Base-by-base conservation (phyloP, 1,140 invertebrate species). In the Phortica variegata region DNA sequence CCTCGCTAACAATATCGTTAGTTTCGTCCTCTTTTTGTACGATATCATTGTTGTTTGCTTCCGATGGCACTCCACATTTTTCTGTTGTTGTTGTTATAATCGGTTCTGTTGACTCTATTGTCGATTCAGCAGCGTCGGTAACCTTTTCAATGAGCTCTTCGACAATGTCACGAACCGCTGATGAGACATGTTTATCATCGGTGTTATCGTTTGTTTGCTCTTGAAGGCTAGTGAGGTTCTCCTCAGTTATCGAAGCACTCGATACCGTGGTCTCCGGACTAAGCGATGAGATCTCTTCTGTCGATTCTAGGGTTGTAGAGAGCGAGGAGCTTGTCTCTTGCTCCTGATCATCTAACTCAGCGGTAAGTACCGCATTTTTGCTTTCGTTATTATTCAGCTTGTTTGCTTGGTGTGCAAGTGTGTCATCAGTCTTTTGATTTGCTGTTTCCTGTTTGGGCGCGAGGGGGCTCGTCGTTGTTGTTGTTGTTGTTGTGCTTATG, bases 131-230 rank as follows among this genome's bases (percentile, higher is more conserved):
- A 23, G 62, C 65, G 43, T 68, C 65, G 18, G 68, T 69, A 17
- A 69, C 63, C 49, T 69, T 59, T 23, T 71, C 71, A 19, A 74
- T 74, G 3, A 74, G 45, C 43, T 71, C 57, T 54, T 74, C 71
- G 0, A 74, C 66, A 43, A 74, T 70, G 16, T 74, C 71, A 3
- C 65, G 54, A 5, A 73, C 71, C 2, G 56, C 60, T 17, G 47
- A 32, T 2, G 56, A 58, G 12, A 63, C 62, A 10, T 31, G 26
- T 17, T 23, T 6, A 36, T 36, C 33, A 13, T 16, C 33, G 13
- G 6, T 13, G 13, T 48, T 29, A 39, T 69, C 61, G 32, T 65
- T 65, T 0, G 19, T 8, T 16, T 12, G 32, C 6, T 46, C 32
- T 17, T 8, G 5, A 40, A 3, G 4, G 52, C 20, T 12, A 58